Evolutionary conservation across 2,888 invertebrate species (phyloP).

Genomic region (Cyaniris semiargus): DNA sequence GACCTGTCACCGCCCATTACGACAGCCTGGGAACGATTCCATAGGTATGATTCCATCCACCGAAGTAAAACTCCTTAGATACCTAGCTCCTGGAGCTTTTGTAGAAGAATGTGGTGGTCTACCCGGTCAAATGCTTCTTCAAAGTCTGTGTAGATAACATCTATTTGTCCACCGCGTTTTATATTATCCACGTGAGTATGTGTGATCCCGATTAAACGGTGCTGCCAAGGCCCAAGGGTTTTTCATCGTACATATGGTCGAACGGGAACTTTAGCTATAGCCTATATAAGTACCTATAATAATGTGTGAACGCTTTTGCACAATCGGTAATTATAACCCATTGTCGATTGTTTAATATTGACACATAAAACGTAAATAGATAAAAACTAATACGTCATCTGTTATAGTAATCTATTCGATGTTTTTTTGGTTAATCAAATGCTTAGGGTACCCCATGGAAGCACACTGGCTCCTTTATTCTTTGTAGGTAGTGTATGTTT

Average conservation of each 20-base stretch:
- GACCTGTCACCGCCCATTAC: constrained; percentile 25
- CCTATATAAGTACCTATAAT: neutral
- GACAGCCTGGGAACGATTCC: constrained; percentile 36
- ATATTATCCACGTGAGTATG: neutral
- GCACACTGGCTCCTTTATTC: neutral
- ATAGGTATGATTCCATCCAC: constrained; percentile 38
- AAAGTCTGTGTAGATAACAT: constrained; percentile 45
- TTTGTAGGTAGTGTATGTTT: neutral
- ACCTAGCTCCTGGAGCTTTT: constrained; percentile 35
- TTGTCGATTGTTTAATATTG: constrained; percentile 5
- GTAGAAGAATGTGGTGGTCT: constrained; percentile 36
- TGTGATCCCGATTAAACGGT: too few species aligned
- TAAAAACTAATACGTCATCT: neutral
- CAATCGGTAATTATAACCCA: neutral
- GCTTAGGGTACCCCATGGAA: neutral
- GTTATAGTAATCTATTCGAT: neutral
- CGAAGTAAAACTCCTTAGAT: constrained; percentile 37
- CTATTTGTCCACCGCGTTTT: constrained; percentile 36
- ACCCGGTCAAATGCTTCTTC: constrained; percentile 44
- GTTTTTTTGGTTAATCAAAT: neutral
- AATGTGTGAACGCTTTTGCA: neutral
- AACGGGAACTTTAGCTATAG: neutral
- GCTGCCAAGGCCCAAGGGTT: too few species aligned
- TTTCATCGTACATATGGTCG: too few species aligned
- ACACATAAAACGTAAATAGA: neutral